Evolutionary conservation across 1,140 invertebrate genomes (phyloP), one percentile per base, ranked within the genome.

Genomic region (Pseudomyrmex sp.): DNA sequence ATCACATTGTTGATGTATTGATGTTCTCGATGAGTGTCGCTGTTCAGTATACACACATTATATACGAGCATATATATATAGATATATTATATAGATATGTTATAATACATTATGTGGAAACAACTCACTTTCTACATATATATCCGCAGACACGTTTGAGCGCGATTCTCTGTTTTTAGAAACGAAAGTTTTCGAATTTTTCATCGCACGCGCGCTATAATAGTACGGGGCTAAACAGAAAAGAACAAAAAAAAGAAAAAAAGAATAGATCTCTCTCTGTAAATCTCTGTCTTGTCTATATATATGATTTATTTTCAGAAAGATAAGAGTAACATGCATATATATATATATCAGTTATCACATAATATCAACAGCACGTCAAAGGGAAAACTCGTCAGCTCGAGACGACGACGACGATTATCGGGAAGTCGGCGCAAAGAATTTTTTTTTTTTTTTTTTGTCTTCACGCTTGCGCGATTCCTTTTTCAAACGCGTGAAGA

Each of bases 161-260:
- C 56, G 77, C 79, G 79, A 10, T 82, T 82, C 69, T 74, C 69
- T 80, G 46, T 15, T 26, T 35, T 35, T 52, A 63, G 58, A 74
- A 74, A 62, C 54, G 73, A 76, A 50, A 77, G 63, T 89, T 91
- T 88, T 75, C 89, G 85, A 74, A 88, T 83, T 50, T 87, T 82
- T 73, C 59, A 48, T 61, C 75, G 79, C 83, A 70, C 77, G 82
- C 48, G 50, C 69, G 48, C 15, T 46, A 46, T 8, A n/a, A 15
- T 50, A 50, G 62, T 61, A 75, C 76, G 68, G 59, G 79, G 35
- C 35, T 35, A 35, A 61, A 82, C 46, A 72, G 68, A 52, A 1
- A 2, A 80, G 5, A 48, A 82, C 18, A 18, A 61, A 72, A 82
- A 63, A 73, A 12, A 18, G 50, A 72, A 82, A 63, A 73, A 12